These are phyloP conservation scores for Callitettix versicolor DNA, from an alignment of 1,140 invertebrate species.

Conservation along the genomic window DNA sequence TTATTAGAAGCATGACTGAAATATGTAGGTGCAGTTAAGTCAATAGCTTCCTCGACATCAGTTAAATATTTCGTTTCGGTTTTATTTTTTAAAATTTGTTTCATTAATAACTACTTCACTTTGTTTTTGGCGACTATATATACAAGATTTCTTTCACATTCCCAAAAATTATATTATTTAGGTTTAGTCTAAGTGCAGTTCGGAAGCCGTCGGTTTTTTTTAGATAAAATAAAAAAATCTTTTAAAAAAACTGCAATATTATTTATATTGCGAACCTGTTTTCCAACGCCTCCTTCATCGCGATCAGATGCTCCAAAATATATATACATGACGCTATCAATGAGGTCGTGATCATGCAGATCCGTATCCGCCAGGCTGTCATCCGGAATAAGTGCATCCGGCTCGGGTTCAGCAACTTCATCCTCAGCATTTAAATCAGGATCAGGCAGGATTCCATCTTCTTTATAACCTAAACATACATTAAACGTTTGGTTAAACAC, in stretches of 20 bases:
- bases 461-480: background rate
- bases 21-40: too few species aligned
- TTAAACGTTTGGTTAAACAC: background rate
- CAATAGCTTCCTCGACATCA: too few species aligned
- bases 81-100: too few species aligned
- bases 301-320: constrained; percentile 39
- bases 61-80: too few species aligned
- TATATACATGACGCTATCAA: constrained; percentile 46
- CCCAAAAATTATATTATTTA: too few species aligned
- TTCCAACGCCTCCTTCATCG: constrained; percentile 29
- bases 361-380: constrained; percentile 29
- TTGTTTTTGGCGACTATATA: too few species aligned
- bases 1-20: too few species aligned
- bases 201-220: too few species aligned
- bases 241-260: constrained; percentile 26
- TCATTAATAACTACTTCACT: too few species aligned
- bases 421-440: constrained; percentile 7
- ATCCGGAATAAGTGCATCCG: constrained; percentile 19
- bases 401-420: constrained; percentile 8
- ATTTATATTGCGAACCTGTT: constrained; percentile 26
- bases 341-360: constrained; percentile 39
- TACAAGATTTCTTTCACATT: too few species aligned
- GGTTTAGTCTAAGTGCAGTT: too few species aligned
- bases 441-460: constrained; percentile 8
- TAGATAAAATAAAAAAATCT: too few species aligned